phyloP scores from a whole-genome alignment of 1,140 invertebrate species.

The Neodiprion pinetum region DNA sequence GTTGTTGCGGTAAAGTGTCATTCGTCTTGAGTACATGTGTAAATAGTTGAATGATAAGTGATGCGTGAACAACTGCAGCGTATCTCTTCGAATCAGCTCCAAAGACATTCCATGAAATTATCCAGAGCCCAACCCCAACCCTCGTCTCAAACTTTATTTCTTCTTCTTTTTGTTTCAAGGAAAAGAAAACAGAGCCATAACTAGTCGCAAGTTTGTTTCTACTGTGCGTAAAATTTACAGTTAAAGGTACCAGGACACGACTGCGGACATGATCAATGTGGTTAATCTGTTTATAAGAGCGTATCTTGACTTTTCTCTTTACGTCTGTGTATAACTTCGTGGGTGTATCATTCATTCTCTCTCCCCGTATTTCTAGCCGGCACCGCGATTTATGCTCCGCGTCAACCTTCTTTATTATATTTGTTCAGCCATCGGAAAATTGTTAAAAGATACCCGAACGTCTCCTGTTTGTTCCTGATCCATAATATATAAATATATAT shows the following conservation, averaged over 20 bases:
- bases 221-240: not conserved
- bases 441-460: slow-evolving; percentile 16
- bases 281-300: slow-evolving; percentile 5
- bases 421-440: slow-evolving; percentile 21
- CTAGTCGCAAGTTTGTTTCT: not conserved
- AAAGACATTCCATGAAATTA: not conserved
- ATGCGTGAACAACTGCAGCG: too few relatives aligned
- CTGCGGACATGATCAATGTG: not conserved
- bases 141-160: too few relatives aligned
- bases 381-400: slow-evolving; percentile 18
- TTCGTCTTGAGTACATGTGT: not conserved
- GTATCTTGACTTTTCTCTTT: not conserved
- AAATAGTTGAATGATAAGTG: too few relatives aligned
- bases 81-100: too few relatives aligned
- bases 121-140: not conserved
- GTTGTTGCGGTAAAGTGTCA: slow-evolving; percentile 26
- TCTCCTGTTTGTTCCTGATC: slow-evolving; percentile 13
- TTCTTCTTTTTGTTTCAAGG: too few relatives aligned
- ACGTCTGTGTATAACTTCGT: too few relatives aligned
- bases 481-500: not conserved
- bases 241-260: not conserved
- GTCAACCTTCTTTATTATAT: slow-evolving; percentile 20
- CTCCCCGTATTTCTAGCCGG: not conserved
- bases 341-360: not conserved
- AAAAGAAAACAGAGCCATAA: too few relatives aligned